Percentiles rank a stretch among this genome's conserved stretches.
Conservation (phyloP, 2,888 invertebrate species). For the Lasioglossum leucozonium region DNA sequence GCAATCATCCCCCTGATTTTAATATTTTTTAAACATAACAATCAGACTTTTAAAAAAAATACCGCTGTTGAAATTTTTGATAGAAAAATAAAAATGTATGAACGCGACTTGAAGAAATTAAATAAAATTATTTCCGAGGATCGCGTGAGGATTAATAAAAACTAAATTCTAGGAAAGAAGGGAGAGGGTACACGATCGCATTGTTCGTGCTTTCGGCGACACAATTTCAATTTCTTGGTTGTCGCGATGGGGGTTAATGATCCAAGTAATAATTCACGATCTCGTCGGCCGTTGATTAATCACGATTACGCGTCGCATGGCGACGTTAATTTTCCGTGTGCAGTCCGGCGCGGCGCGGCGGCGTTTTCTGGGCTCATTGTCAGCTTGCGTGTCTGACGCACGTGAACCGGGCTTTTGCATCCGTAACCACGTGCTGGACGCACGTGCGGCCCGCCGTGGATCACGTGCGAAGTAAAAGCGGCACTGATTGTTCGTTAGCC, state of each 20-base stretch:
- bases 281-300: conserved; percentile 45
- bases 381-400: conserved; percentile 39
- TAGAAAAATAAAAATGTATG: no score
- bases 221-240: conserved; percentile 20
- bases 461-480: conserved; percentile 57
- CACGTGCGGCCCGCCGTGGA: conserved; percentile 49
- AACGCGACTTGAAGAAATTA: no score
- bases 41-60: no score
- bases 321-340: conserved; percentile 35
- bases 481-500: conserved; percentile 57
- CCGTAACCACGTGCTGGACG: conserved; percentile 46
- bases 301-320: conserved; percentile 23
- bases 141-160: background rate
- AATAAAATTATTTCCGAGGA: background rate
- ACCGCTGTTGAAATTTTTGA: no score
- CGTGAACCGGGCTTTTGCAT: conserved; percentile 51
- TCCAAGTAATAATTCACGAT: conserved; percentile 37
- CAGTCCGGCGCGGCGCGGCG: background rate
- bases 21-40: no score
- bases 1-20: no score
- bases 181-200: background rate
- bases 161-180: background rate
- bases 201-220: background rate
- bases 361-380: conserved; percentile 22
- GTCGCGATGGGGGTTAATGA: conserved; percentile 14